phyloP scores from a whole-genome alignment of 2,888 invertebrate genomes.

The Thera britannica region DNA sequence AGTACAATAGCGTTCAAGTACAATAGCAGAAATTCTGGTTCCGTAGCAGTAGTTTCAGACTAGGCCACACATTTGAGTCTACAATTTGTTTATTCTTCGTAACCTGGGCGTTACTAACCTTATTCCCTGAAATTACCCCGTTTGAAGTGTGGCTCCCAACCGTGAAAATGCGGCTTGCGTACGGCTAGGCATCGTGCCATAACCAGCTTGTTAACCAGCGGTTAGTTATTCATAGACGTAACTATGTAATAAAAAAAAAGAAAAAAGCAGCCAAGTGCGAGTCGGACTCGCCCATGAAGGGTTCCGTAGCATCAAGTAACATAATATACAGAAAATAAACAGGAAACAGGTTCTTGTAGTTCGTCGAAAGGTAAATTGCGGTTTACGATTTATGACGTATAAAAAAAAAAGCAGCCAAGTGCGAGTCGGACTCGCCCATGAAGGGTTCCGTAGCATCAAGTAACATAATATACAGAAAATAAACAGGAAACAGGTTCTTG shows the following conservation, averaged over 20 bases:
- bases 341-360: too few species aligned
- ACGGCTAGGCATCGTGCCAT: conserved; percentile 25
- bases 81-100: conserved; percentile 9
- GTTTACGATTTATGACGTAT: too few species aligned
- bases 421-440: too few species aligned
- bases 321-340: too few species aligned
- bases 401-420: too few species aligned
- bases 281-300: too few species aligned
- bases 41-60: not conserved
- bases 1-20: not conserved
- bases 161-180: conserved; percentile 44
- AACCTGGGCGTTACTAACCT: not conserved
- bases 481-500: too few species aligned
- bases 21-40: not conserved
- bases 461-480: too few species aligned
- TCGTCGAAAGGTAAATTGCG: too few species aligned
- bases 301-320: too few species aligned
- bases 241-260: not conserved
- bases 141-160: conserved; percentile 52
- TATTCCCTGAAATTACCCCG: conserved; percentile 31
- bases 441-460: too few species aligned
- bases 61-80: conserved; percentile 5
- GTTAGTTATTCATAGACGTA: conserved; percentile 15
- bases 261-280: too few species aligned
- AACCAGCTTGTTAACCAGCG: conserved; percentile 20